Evolutionary conservation across 2,797 vertebrate species (phyloP), one percentile per base, ranked within the genome.

Genomic region (Acanthiza pusilla): DNA sequence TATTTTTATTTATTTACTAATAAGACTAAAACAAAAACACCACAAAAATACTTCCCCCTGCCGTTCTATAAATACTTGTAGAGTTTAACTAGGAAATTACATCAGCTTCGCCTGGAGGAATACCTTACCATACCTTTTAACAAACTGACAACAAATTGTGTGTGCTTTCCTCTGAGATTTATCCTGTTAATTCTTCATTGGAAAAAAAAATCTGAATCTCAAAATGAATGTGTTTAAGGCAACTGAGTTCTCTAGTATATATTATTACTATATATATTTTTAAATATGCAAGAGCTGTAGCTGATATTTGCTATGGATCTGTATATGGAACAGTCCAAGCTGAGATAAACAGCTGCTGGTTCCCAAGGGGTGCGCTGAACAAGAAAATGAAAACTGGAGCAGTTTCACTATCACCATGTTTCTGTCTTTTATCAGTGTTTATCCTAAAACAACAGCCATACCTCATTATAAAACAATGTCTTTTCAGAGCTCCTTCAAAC

Each of bases 391-490:
- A 70, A 94, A 72, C 7, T 74, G 30, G 13, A 86, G 17, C 40
- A 40, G 38, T 73, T 91, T 83, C 25, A 55, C 71, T 92, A 32
- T 76, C 81, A 58, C 10, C 34, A 45, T 2, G 16, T 25, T 73
- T 95, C 89, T 84, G 50, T 14, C 42, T 61, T 94, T 91, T 88
- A 91, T 63, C 76, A 58, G 32, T 40, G 51, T 92, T 89, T 90
- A 78, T 90, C 47, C 78, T 90, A 85, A 88, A 95, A 42, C 36
- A 86, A 88, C 61, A 73, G 71, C 47, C 48, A 82, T 51, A 62
- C 6, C 42, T 93, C 57, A 57, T 77, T 61, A 53, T 47, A 62
- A 92, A 94, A 75, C 62, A 88, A 93, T 63, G 67, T 9, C 42
- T 81, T 87, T 79, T 79, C 50, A 82, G 77, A 90, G 60, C n/a